Conservation (phyloP, 1,140 invertebrate genomes). For the Plectus sambesii region DNA sequence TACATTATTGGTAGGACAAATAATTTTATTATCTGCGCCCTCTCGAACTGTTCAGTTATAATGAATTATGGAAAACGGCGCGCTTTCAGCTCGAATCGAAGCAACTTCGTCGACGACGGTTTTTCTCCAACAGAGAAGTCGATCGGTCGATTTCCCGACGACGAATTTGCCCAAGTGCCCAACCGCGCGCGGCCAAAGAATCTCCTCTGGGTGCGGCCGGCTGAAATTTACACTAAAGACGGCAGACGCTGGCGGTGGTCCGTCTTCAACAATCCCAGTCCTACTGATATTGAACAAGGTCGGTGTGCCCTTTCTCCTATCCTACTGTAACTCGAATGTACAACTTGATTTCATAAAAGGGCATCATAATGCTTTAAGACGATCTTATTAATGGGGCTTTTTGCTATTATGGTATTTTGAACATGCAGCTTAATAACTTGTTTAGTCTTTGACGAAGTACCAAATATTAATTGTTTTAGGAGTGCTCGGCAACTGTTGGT, state of each 20-base stretch:
- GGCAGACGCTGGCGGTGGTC: constrained; percentile 29
- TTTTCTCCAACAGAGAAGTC: constrained; percentile 21
- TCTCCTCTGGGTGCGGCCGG: constrained; percentile 36
- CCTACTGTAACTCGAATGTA: constrained; percentile 62
- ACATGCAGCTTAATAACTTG: too few species aligned
- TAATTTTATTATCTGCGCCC: too few species aligned
- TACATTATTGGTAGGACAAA: too few species aligned
- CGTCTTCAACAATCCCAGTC: constrained; percentile 37
- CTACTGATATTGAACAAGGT: constrained; percentile 43
- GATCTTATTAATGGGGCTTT: too few species aligned
- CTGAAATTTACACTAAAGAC: constrained; percentile 36
- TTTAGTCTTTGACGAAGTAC: too few species aligned
- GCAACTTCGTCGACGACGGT: constrained; percentile 19
- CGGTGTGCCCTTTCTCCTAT: constrained; percentile 74
- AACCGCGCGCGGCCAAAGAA: constrained; percentile 19
- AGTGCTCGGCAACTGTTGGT: constrained; percentile 92
- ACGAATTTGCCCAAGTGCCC: constrained; percentile 31
- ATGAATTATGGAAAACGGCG: too few species aligned
- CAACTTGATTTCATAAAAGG: neutral
- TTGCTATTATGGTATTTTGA: too few species aligned
- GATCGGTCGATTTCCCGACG: constrained; percentile 27
- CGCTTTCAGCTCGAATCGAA: constrained; percentile 14
- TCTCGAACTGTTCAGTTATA: too few species aligned
- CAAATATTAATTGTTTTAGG: too few species aligned
- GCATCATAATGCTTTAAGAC: too few species aligned